phyloP scores from a whole-genome alignment of 2,888 invertebrate genomes.

The Gasteruption jaculator region DNA sequence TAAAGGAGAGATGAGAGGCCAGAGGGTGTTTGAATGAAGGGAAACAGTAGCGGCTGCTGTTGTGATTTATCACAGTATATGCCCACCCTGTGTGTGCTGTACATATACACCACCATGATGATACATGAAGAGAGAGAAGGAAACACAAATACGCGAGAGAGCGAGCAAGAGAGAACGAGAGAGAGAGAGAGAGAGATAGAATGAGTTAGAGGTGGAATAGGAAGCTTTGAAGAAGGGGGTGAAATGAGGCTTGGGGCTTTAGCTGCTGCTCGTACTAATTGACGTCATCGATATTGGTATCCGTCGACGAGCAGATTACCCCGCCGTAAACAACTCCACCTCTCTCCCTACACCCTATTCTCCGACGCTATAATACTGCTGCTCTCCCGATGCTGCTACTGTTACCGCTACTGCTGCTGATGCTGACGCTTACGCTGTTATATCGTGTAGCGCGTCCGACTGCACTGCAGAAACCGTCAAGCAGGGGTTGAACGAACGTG shows the following conservation, averaged over 20 bases:
- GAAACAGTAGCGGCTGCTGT: constrained; percentile 44
- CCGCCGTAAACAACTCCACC: constrained; percentile 48
- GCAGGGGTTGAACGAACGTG: too few species aligned
- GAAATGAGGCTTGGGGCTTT: too few species aligned
- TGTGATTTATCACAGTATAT: constrained; percentile 47
- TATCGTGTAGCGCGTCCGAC: too few species aligned
- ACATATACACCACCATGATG: constrained; percentile 27
- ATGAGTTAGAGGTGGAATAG: constrained; percentile 12
- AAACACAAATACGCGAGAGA: too few species aligned
- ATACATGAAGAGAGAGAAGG: constrained; percentile 2
- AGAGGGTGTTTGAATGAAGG: constrained; percentile 46
- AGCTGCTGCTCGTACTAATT: constrained; percentile 50
- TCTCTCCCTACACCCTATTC: too few species aligned
- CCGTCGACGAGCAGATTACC: constrained; percentile 50
- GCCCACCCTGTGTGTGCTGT: constrained; percentile 34
- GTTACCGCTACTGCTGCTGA: too few species aligned
- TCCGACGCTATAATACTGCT: too few species aligned
- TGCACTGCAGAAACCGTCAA: too few species aligned
- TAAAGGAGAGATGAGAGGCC: constrained; percentile 32
- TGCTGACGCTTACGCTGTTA: too few species aligned
- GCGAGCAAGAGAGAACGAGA: background rate
- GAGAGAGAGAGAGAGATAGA: constrained; percentile 5
- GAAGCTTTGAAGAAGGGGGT: constrained; percentile 16
- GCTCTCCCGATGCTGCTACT: too few species aligned
- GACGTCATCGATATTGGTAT: constrained; percentile 52